These are phyloP conservation scores for Myioborus miniatus DNA, from an alignment of 2,797 vertebrate species.

Conservation along the genomic window DNA sequence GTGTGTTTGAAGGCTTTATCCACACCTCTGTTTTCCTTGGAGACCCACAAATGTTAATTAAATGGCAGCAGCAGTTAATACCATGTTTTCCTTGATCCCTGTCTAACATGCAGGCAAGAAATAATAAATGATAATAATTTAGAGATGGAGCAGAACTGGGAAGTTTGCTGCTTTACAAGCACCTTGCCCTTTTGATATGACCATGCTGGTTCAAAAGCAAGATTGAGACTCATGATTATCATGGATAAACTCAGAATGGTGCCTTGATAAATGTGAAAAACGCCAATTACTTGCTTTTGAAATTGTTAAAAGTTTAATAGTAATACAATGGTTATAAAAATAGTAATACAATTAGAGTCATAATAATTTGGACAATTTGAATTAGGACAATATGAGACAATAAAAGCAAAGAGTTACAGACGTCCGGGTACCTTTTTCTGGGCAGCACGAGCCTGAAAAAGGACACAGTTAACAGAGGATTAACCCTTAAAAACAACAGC, in stretches of 20 bases:
- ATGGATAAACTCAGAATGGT: background rate
- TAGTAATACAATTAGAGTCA: no score
- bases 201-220: background rate
- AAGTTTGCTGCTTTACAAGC: background rate
- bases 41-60: background rate
- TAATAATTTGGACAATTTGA: no score
- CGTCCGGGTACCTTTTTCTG: no score
- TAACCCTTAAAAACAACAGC: no score
- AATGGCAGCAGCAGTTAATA: background rate
- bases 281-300: no score
- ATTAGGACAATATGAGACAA: no score
- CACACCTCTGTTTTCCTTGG: background rate
- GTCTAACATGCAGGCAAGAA: background rate
- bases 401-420: no score
- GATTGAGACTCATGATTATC: background rate
- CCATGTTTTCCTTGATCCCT: background rate
- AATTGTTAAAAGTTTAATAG: no score
- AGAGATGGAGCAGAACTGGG: background rate
- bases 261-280: background rate
- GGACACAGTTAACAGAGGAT: no score
- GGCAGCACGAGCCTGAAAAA: no score
- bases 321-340: no score
- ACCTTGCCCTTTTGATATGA: background rate
- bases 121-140: background rate
- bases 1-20: background rate